Evolutionary conservation across 2,797 vertebrate species (phyloP).

Genomic region (Dendrocincla tyrannina): DNA sequence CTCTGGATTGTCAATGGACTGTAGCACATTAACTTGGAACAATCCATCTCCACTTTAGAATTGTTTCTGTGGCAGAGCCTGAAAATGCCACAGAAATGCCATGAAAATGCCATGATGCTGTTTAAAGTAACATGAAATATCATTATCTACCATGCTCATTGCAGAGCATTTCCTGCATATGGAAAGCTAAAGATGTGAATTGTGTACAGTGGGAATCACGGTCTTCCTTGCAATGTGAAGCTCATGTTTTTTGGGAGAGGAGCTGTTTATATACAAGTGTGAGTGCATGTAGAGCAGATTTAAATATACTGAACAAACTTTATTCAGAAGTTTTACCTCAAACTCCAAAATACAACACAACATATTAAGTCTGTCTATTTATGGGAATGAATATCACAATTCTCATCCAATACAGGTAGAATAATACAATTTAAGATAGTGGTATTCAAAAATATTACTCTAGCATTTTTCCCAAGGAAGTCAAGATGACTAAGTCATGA

Average conservation of each 20-base stretch:
- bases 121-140: not conserved
- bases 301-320: not conserved
- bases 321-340: not conserved
- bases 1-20: not conserved
- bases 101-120: not conserved
- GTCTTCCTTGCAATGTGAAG: not conserved
- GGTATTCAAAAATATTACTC: not conserved
- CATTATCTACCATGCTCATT: not conserved
- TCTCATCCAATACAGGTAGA: not conserved
- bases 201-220: not conserved
- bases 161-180: not conserved
- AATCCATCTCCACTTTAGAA: not conserved
- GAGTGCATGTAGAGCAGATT: not conserved
- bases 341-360: not conserved
- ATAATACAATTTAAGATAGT: not conserved
- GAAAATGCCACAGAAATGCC: not conserved
- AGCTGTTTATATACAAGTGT: fast-evolving
- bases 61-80: not conserved
- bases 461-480: not conserved
- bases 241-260: not conserved
- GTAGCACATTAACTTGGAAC: not conserved
- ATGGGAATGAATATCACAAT: not conserved
- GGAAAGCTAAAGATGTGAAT: not conserved
- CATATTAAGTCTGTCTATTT: not conserved
- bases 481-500: not conserved